Base-by-base conservation (phyloP, 2,797 vertebrate species). In the Antennarius maculatus region DNA sequence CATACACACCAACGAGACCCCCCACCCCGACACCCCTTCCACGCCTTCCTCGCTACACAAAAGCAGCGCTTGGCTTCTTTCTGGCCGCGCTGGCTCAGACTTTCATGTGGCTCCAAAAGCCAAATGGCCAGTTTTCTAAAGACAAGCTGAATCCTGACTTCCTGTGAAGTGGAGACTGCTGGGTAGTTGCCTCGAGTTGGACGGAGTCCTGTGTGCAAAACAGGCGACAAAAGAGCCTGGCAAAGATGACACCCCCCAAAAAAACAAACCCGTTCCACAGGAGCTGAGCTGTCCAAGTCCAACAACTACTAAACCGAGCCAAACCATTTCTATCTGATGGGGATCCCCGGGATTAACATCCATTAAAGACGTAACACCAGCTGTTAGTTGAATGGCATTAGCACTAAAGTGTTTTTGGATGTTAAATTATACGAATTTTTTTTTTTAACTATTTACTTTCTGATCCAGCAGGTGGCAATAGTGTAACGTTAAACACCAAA, bases 21-120 rank as follows among this genome's bases (percentile, higher is more conserved):
- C 47, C 45, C 29, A 34, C 8, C 1, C 34, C 4, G 16, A 51
- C 59, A 39, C 57, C 65, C 51, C 61, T 12, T 74, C 71, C 61
- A 78, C 64, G 58, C 75, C 73, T 61, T 64, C 76, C 60, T 61
- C 65, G 59, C 64, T 65, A 48, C 66, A 83, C 78, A 23, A 86
- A 79, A 82, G 79, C 73, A 47, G 43, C 57, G 27, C 71, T 82
- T 62, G 16, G 75, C 72, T 71, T 65, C 74, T 4, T 66, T 80
- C 77, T 71, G 17, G 15, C 66, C 17, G 59, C 57, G 0, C 57
- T 61, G 70, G 63, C 76, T 68, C 3, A 8, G 3, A 63, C 85
- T 86, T 84, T 85, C 73, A 89, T 86, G 77, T 83, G 0, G 54
- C 63, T 86, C 85, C 82, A 85, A 48, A 76, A 82, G 80, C 74